Evolutionary conservation across 1,140 invertebrate species (phyloP).

Genomic region (Pantala flavescens): DNA sequence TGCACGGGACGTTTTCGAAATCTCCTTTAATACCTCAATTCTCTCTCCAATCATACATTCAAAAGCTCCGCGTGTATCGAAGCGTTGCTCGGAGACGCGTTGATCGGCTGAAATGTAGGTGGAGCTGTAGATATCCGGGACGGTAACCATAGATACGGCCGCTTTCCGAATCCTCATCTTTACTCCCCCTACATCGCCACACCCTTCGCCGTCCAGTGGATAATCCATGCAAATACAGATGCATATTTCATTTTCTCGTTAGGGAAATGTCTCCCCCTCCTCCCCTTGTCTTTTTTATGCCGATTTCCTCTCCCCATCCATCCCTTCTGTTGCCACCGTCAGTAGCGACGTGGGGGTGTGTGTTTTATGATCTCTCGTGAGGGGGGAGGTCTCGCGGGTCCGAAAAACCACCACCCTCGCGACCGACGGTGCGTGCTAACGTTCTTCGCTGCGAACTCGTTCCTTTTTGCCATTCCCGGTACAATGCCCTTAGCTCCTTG

Average conservation of each 20-base stretch:
- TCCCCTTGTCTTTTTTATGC: neutral
- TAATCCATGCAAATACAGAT: neutral
- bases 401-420: neutral
- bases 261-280: neutral
- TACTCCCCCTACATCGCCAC: no score
- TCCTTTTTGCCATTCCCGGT: neutral
- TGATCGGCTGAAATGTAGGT: no score
- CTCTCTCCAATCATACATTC: no score
- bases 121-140: no score
- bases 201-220: neutral
- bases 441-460: neutral
- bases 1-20: no score
- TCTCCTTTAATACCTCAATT: no score
- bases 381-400: neutral
- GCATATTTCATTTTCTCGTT: constrained; percentile 3
- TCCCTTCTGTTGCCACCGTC: neutral
- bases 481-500: no score
- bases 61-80: no score
- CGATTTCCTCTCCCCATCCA: neutral
- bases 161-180: neutral
- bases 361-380: neutral
- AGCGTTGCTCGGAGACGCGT: no score
- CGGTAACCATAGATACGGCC: neutral
- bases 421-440: neutral
- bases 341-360: neutral